These are phyloP conservation scores for Echinarachnius parma DNA, from an alignment of 53 echinoderm and acorn worm genomes.

Conservation along the genomic window DNA sequence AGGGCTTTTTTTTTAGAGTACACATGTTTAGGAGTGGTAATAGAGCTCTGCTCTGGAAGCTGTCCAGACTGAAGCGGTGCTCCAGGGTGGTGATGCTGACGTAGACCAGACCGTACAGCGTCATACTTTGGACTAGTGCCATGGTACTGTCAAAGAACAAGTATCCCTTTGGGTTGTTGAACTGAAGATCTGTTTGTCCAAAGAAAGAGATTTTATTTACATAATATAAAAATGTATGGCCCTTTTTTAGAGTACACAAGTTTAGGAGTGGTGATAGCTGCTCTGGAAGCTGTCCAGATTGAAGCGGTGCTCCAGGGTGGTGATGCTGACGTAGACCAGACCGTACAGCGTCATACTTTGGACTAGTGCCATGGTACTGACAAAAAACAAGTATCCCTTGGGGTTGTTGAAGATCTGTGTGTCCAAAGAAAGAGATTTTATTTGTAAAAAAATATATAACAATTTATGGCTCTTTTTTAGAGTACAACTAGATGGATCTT, in stretches of 20 bases:
- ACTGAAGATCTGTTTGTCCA: slow-evolving; percentile 75
- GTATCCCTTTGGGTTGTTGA: slow-evolving; percentile 69
- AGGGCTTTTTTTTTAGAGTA: too few relatives aligned
- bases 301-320: slow-evolving; percentile 83
- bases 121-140: slow-evolving; percentile 82
- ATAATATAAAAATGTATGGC: too few relatives aligned
- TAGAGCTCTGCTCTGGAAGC: slow-evolving; percentile 86
- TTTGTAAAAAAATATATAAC: too few relatives aligned
- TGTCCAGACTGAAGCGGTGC: slow-evolving; percentile 72
- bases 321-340: slow-evolving; percentile 81
- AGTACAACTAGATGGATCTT: too few relatives aligned
- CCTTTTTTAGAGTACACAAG: too few relatives aligned
- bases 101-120: slow-evolving; percentile 80
- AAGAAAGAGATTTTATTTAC: too few relatives aligned
- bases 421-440: neutral
- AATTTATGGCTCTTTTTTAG: too few relatives aligned
- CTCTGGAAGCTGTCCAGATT: slow-evolving; percentile 78
- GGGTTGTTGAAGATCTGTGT: slow-evolving; percentile 69
- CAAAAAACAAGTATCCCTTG: slow-evolving; percentile 68
- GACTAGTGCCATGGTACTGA: slow-evolving; percentile 63
- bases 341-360: slow-evolving; percentile 89
- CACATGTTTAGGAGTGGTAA: too few relatives aligned
- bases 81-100: slow-evolving; percentile 86
- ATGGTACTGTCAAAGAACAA: slow-evolving; percentile 68
- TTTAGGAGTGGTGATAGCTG: too few relatives aligned